phyloP scores from a whole-genome alignment of 35 echinoderm and acorn worm genomes.

The Apostichopus japonicus region DNA sequence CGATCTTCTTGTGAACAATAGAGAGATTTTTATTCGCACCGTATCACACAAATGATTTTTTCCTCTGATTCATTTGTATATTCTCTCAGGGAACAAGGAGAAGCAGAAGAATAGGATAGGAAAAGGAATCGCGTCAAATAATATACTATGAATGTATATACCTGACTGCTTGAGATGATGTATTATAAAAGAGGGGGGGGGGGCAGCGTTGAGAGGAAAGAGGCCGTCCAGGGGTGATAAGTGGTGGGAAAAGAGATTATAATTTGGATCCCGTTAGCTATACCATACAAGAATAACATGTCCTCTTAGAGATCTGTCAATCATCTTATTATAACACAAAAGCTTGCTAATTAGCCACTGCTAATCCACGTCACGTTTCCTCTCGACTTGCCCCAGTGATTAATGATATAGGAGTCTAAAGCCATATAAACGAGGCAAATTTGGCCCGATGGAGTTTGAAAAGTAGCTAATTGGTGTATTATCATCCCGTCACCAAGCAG shows the following conservation, averaged over 20 bases:
- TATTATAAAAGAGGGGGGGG: background rate
- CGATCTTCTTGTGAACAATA: background rate
- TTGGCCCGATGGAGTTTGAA: background rate
- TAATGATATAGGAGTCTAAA: slow-evolving; percentile 22
- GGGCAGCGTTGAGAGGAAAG: background rate
- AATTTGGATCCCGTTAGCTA: slow-evolving; percentile 33
- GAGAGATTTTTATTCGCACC: background rate
- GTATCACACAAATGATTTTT: background rate
- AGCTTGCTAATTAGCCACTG: slow-evolving; percentile 14
- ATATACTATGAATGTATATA: background rate
- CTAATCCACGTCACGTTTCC: slow-evolving; percentile 4
- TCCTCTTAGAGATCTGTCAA: slow-evolving; percentile 1
- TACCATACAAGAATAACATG: slow-evolving; percentile 4
- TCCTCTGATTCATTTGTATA: background rate
- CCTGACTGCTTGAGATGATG: background rate
- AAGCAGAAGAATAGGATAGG: background rate
- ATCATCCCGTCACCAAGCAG: slow-evolving; percentile 2
- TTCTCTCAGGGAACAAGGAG: background rate
- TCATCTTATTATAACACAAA: slow-evolving; percentile 35
- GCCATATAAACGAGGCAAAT: slow-evolving; percentile 37
- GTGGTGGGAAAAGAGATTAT: background rate
- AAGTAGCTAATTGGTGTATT: slow-evolving; percentile 39
- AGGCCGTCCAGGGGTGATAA: slow-evolving; percentile 9
- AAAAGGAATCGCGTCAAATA: background rate
- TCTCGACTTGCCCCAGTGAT: slow-evolving; percentile 15